phyloP scores from a whole-genome alignment of 2,113 vertebrate genomes.

The Ivindomyrus marchei region DNA sequence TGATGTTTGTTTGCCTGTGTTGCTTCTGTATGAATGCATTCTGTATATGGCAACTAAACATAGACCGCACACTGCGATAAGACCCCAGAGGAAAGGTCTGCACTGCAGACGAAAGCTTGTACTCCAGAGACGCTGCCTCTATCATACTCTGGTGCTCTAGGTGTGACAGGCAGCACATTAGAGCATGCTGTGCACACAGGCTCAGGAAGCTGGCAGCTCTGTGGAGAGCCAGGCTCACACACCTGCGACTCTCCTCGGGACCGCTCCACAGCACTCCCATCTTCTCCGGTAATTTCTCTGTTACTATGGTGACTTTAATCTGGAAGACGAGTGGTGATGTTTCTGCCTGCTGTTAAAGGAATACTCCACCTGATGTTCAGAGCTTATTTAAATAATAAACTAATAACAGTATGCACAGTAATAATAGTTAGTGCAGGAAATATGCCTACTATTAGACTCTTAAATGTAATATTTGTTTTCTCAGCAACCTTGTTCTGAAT shows the following conservation, averaged over 20 bases:
- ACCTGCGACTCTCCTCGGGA: constrained; percentile 9
- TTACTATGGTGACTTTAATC: constrained; percentile 13
- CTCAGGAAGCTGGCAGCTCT: background rate
- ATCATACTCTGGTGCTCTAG: background rate
- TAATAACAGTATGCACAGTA: background rate
- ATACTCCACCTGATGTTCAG: background rate
- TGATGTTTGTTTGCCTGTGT: background rate
- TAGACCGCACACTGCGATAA: background rate
- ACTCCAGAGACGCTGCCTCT: background rate
- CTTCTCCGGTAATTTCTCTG: background rate
- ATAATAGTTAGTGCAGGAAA: background rate
- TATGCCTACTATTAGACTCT: background rate
- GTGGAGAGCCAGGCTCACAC: background rate
- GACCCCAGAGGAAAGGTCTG: background rate
- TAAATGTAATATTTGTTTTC: background rate
- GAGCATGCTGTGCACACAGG: background rate
- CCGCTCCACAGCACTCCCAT: background rate
- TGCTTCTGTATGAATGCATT: background rate
- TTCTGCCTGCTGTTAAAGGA: background rate
- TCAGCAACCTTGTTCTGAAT: background rate
- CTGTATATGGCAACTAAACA: background rate
- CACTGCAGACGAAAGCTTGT: background rate
- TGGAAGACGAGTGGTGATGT: background rate
- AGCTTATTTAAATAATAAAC: background rate
- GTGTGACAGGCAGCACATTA: background rate